Evolutionary conservation across 1,140 invertebrate genomes (phyloP).

Genomic region (Homalodisca vitripennis): DNA sequence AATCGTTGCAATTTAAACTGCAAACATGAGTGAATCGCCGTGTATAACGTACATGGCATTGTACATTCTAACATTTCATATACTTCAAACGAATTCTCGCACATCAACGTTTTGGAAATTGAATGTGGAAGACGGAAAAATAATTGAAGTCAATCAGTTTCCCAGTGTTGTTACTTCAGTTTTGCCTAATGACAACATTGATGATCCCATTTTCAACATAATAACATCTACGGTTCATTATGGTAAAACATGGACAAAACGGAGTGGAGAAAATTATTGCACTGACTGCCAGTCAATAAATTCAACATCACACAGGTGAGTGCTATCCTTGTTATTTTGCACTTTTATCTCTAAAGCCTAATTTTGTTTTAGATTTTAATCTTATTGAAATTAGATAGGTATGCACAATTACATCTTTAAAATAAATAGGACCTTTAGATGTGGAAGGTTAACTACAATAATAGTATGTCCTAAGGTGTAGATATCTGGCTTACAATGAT

Average conservation of each 20-base stretch:
- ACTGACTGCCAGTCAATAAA: conserved; percentile 54
- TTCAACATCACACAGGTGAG: conserved; percentile 37
- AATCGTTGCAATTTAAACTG: background rate
- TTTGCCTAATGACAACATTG: conserved; percentile 50
- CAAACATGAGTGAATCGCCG: conserved; percentile 33
- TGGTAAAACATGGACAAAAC: conserved; percentile 61
- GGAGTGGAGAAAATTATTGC: conserved; percentile 55
- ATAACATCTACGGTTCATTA: conserved; percentile 62
- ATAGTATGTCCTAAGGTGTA: no score
- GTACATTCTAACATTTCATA: conserved; percentile 57
- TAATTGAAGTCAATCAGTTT: conserved; percentile 58
- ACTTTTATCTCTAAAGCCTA: no score
- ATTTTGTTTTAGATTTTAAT: no score
- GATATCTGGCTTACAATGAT: no score
- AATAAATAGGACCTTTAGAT: no score
- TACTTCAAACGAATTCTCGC: conserved; percentile 67
- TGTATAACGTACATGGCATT: conserved; percentile 40
- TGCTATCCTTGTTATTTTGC: no score
- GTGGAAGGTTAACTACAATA: no score
- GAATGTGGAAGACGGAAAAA: conserved; percentile 64
- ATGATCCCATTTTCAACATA: conserved; percentile 63
- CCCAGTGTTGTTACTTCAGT: conserved; percentile 52
- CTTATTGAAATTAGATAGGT: no score
- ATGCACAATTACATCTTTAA: no score
- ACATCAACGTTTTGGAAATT: conserved; percentile 73